Base-by-base conservation (phyloP, 1,140 invertebrate species). In the Listronotus oregonensis region DNA sequence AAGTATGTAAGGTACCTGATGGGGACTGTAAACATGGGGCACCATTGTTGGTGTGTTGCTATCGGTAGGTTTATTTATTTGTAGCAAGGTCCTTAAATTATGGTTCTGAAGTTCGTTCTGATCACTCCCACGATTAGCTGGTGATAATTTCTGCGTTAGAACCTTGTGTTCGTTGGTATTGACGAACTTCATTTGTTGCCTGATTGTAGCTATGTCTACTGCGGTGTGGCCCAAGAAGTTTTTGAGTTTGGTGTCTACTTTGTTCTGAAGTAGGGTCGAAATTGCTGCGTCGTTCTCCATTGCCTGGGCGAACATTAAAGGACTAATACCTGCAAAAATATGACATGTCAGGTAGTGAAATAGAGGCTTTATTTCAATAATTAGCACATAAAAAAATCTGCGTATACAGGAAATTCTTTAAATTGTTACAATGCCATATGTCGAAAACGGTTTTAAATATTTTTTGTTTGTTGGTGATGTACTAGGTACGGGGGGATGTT, bases 221-320 rank as follows among this genome's bases (percentile, higher is more conserved):
- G 68, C 66, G 7, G 73, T 75, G 14, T 69, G 52, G 32, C 67
- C 69, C 17, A 71, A 46, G 44, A 51, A 67, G 40, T 75, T 75
- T 52, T 69, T 71, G 0, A 47, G 21, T 12, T 50, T 52, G n/a
- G 52, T 51, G 56, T 75, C 59, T 2, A 71, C 74, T 14, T 72
- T 69, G 9, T 71, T 62, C 18, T 59, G 27, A 11, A 71, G 14
- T n/a, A 78, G 50, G 9, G 66, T 51, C 7, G 66, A 56, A 17
- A 68, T 67, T 7, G 63, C 67, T n/a, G 64, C 17, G 7, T 58
- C 34, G 52, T 75, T 69, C 47, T 69, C 67, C 39, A 67, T 60
- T n/a, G 71, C 67, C n/a, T 71, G 65, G 9, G 76, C 76, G 43
- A 77, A 77, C 73, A 75, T 78, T 8, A 73, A 54, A 12, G 76